phyloP scores from a whole-genome alignment of 2,797 vertebrate genomes.

The Pterois miles region DNA sequence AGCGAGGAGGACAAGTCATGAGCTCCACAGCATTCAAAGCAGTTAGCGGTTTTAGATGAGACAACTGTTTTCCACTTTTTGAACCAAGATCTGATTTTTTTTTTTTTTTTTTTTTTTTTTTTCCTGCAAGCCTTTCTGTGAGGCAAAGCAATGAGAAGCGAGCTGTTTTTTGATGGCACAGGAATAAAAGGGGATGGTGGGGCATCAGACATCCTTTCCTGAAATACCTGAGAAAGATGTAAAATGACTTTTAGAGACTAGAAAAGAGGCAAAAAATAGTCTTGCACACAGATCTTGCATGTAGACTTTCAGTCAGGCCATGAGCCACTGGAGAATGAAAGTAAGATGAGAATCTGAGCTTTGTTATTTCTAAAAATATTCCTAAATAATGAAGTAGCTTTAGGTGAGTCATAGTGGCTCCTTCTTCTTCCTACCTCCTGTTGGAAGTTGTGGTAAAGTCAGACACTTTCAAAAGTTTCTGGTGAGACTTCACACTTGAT shows the following conservation, averaged over 20 bases:
- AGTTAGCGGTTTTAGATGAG: conserved; percentile 38
- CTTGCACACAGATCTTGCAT: conserved; percentile 12
- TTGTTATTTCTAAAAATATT: conserved; percentile 64
- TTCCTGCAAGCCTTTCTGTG: conserved; percentile 1
- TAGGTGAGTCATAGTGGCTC: conserved; percentile 31
- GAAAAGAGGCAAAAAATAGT: conserved; percentile 36
- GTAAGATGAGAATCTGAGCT: conserved; percentile 33
- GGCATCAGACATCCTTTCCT: conserved; percentile 38
- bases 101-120: neutral
- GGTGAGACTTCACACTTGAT: conserved; percentile 23
- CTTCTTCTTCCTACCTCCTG: conserved; percentile 29
- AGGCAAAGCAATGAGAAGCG: conserved; percentile 13
- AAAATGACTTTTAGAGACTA: conserved; percentile 29
- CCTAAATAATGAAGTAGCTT: conserved; percentile 64
- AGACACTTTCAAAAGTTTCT: conserved; percentile 42
- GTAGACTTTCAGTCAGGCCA: conserved; percentile 42
- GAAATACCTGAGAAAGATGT: conserved; percentile 47
- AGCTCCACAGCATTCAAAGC: conserved; percentile 38
- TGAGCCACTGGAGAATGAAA: conserved; percentile 37
- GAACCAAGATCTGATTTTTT: conserved; percentile 27
- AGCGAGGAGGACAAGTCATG: conserved; percentile 39
- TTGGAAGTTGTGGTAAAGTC: conserved; percentile 35
- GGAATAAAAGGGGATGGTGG: conserved; percentile 29
- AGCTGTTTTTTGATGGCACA: conserved; percentile 29
- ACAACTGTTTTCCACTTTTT: conserved; percentile 34